A percentile compares a stretch with the other conserved stretches of the same genome.
These are phyloP conservation scores for Ormyrus pomaceus DNA, from an alignment of 2,888 invertebrate species.

Conservation along the genomic window DNA sequence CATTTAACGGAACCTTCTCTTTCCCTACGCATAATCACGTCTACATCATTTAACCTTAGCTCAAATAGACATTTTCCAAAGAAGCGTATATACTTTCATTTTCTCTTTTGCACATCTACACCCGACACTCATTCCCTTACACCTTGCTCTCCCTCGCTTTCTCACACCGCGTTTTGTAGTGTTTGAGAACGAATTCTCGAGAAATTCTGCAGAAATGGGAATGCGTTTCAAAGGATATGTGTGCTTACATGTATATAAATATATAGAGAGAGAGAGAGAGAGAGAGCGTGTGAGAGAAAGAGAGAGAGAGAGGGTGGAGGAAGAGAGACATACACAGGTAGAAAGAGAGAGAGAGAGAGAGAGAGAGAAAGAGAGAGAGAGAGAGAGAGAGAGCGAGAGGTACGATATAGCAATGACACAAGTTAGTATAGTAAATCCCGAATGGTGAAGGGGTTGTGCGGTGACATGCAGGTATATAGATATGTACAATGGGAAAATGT, in stretches of 20 bases:
- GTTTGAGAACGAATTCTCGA: neutral
- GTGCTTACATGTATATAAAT: neutral
- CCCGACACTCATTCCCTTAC: neutral
- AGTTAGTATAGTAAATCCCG: conserved; percentile 29
- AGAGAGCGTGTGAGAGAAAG: conserved; percentile 3
- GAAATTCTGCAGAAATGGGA: conserved; percentile 39
- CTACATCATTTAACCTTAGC: neutral
- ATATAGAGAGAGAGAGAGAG: conserved; percentile 10
- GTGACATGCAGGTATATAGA: neutral
- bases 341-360: neutral
- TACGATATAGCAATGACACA: conserved; percentile 19
- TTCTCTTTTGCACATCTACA: neutral
- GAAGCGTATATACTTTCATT: conserved; percentile 7
- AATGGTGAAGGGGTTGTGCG: neutral
- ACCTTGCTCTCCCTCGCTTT: neutral
- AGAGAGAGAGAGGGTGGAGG: neutral
- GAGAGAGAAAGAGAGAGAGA: conserved; percentile 8
- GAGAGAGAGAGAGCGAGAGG: neutral
- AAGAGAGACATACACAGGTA: conserved; percentile 3
- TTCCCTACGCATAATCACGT: neutral
- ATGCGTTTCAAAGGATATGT: conserved; percentile 17
- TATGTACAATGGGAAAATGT: neutral
- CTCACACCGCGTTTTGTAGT: no score
- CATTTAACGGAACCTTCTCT: conserved; percentile 15
- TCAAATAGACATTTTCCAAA: conserved; percentile 29